phyloP scores from a whole-genome alignment of 1,140 invertebrate genomes.

The Bathynomus jamesi region DNA sequence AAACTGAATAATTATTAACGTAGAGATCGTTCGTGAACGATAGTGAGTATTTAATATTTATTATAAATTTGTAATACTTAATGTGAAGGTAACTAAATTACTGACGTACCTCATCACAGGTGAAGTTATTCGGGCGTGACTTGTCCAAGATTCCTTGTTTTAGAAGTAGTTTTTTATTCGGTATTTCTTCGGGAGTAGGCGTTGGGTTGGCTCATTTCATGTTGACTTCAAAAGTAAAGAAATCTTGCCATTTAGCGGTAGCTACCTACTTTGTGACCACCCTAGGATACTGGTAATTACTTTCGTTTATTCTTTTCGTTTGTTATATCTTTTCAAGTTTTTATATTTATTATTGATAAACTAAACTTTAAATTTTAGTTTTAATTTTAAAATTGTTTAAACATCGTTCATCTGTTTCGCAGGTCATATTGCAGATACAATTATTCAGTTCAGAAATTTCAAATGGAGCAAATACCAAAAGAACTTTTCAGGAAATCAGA shows the following conservation, averaged over 20 bases:
- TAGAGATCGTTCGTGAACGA: no score
- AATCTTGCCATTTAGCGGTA: not conserved
- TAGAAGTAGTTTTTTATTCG: constrained; percentile 4
- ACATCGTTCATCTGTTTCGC: not conserved
- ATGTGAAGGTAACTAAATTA: no score
- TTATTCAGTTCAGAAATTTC: not conserved
- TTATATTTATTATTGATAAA: not conserved
- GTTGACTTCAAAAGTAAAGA: constrained; percentile 9
- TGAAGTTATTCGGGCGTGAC: constrained; percentile 1
- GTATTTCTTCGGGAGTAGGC: not conserved
- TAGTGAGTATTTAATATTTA: no score
- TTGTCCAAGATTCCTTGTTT: constrained; percentile 12
- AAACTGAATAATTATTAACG: no score
- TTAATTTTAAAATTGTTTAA: not conserved
- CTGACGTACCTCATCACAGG: no score
- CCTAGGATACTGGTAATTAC: constrained; percentile 14
- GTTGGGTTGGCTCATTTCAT: constrained; percentile 7
- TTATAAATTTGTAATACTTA: no score
- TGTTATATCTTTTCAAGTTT: not conserved
- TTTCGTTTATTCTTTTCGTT: not conserved
- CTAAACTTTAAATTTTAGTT: not conserved
- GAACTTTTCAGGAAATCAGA: not conserved
- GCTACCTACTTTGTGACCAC: constrained; percentile 4
- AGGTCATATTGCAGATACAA: constrained; percentile 14
- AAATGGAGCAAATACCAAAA: not conserved